Percentiles rank a stretch among this genome's conserved stretches.
Conservation (phyloP, 2,113 vertebrate genomes). For the Eptatretus burgeri region DNA sequence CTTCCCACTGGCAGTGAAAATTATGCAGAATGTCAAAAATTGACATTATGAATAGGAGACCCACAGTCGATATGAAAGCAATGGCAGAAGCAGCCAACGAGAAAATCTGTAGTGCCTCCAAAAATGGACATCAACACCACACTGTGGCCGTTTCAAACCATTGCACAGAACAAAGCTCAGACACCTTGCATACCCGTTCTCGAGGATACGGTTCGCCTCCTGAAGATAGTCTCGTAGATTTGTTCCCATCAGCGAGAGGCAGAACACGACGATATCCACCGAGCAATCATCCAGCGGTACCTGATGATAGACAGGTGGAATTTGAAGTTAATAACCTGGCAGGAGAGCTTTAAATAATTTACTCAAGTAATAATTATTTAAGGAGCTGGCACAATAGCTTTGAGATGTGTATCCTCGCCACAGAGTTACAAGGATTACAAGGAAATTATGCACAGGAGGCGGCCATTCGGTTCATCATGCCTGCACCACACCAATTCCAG, state of each 20-base stretch:
- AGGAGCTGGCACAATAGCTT: not conserved
- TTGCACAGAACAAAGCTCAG: too few species aligned
- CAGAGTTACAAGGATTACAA: not conserved
- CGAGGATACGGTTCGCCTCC: slow-evolving; percentile 63
- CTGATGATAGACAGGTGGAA: slow-evolving; percentile 15
- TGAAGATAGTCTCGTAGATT: slow-evolving; percentile 50
- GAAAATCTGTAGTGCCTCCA: rapidly evolving
- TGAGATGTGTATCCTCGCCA: not conserved
- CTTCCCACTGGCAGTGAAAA: slow-evolving; percentile 23
- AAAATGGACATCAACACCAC: not conserved
- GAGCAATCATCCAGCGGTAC: slow-evolving; percentile 32
- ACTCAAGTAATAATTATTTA: not conserved
- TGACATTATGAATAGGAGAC: too few species aligned
- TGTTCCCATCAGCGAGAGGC: slow-evolving; percentile 75
- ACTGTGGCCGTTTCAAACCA: not conserved
- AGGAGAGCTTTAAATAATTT: not conserved
- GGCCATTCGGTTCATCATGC: not conserved
- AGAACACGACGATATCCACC: slow-evolving; percentile 58
- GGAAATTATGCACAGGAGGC: not conserved
- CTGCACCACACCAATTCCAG: not conserved
- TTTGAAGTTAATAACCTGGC: not conserved
- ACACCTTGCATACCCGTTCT: slow-evolving; percentile 23
- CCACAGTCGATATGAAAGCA: not conserved
- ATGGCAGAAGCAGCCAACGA: not conserved
- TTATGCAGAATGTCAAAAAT: too few species aligned